Percentiles rank a stretch among this genome's conserved stretches.
phyloP scores from a whole-genome alignment of 2,113 vertebrate genomes.

The Saimiri boliviensis region DNA sequence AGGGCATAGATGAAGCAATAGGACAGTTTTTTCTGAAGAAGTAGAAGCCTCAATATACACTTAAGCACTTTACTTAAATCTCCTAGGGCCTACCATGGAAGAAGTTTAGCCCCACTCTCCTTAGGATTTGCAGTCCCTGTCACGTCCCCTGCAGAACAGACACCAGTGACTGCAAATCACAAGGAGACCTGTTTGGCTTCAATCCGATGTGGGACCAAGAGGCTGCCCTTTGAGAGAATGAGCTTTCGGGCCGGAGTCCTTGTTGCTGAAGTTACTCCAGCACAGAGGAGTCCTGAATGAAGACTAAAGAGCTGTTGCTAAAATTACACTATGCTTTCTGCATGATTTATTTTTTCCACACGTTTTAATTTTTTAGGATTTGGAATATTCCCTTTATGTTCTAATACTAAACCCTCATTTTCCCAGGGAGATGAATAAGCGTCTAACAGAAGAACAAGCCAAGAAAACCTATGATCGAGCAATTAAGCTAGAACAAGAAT shows the following conservation, averaged over 20 bases:
- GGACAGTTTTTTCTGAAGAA: not conserved
- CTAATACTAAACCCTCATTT: conserved; percentile 41
- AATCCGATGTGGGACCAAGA: not conserved
- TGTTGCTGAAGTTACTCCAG: not conserved
- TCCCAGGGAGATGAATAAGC: conserved; percentile 97
- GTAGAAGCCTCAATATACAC: not conserved
- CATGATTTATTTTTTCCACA: not conserved
- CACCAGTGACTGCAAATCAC: not conserved
- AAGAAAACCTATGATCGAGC: conserved; percentile 96
- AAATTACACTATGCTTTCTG: not conserved
- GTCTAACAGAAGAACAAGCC: conserved; percentile 97
- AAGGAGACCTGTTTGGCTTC: not conserved
- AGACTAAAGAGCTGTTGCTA: not conserved
- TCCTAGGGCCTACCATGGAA: not conserved
- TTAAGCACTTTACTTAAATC: not conserved
- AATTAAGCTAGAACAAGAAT: conserved; percentile 98
- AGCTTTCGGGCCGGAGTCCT: not conserved
- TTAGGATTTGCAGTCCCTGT: no score
- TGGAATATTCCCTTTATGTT: conserved; percentile 7
- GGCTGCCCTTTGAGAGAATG: not conserved
- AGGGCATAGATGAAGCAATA: not conserved
- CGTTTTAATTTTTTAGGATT: not conserved
- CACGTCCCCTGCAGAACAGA: not conserved
- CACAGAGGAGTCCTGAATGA: not conserved
- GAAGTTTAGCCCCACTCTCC: not conserved